A percentile compares a stretch with the other conserved stretches of the same genome.
Conservation (phyloP, 2,113 vertebrate species). For the Morone saxatilis region DNA sequence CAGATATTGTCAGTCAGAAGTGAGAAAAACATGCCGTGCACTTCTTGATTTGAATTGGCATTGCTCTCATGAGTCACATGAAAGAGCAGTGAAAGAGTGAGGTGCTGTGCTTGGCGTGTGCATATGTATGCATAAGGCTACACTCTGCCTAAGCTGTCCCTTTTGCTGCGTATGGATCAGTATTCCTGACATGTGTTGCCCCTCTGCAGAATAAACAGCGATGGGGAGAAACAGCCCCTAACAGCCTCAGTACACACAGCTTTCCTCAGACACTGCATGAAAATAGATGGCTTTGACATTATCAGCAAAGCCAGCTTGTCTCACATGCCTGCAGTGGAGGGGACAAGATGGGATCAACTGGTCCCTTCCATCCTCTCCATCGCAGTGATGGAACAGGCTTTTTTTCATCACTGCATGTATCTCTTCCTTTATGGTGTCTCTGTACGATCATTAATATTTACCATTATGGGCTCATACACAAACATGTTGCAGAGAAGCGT, state of each 20-base stretch:
- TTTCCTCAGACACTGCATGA: constrained; percentile 71
- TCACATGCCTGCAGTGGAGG: constrained; percentile 76
- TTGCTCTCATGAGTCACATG: constrained; percentile 63
- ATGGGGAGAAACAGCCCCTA: constrained; percentile 71
- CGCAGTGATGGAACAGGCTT: constrained; percentile 51
- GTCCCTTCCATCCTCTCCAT: constrained; percentile 43
- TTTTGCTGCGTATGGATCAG: constrained; percentile 71
- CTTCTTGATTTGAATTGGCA: constrained; percentile 59
- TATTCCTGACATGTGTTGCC: constrained; percentile 80
- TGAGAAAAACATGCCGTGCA: constrained; percentile 38
- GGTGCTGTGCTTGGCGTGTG: constrained; percentile 26
- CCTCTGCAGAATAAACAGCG: constrained; percentile 81
- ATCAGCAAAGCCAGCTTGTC: constrained; percentile 82
- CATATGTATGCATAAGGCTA: constrained; percentile 69
- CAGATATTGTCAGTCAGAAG: constrained; percentile 76
- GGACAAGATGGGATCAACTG: constrained; percentile 72
- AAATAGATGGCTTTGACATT: constrained; percentile 85
- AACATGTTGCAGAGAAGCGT: constrained; percentile 8
- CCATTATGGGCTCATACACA: background rate
- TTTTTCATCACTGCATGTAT: constrained; percentile 52
- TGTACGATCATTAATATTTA: constrained; percentile 38
- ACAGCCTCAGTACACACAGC: constrained; percentile 77
- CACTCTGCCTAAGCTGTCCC: constrained; percentile 49
- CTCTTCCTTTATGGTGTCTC: constrained; percentile 36
- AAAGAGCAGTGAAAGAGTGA: constrained; percentile 49